A percentile compares a stretch with the other conserved stretches of the same genome.
phyloP scores from a whole-genome alignment of 2,113 vertebrate genomes.

The Pelodiscus sinensis region DNA sequence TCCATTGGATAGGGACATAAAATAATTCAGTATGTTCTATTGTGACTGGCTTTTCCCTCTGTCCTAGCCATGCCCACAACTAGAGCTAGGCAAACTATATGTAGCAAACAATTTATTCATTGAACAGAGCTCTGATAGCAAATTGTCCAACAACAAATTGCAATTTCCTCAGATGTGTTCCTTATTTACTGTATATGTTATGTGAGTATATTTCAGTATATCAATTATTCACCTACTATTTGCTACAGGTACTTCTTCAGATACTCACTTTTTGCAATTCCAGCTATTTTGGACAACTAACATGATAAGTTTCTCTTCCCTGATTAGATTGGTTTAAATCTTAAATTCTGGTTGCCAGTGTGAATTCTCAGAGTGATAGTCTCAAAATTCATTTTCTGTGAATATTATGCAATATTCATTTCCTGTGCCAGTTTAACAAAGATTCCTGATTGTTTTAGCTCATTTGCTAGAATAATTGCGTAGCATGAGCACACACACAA shows the following conservation, averaged over 20 bases:
- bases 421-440: slow-evolving; percentile 21
- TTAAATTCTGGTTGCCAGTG: background rate
- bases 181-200: background rate
- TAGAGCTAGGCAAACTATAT: background rate
- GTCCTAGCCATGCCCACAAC: background rate
- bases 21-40: background rate
- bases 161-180: background rate
- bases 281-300: background rate
- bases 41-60: background rate
- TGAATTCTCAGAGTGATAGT: background rate
- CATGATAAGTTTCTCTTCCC: background rate
- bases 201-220: background rate
- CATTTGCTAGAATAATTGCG: background rate
- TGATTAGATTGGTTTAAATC: background rate
- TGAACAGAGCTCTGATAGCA: background rate
- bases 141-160: background rate
- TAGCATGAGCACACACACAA: background rate
- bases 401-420: background rate
- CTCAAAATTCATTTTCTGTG: background rate
- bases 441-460: background rate
- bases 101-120: background rate
- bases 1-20: background rate
- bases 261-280: background rate
- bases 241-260: background rate
- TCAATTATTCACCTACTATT: background rate